Conservation (phyloP, 2,888 invertebrate genomes). For the Gastracanthus pulcherrimus region DNA sequence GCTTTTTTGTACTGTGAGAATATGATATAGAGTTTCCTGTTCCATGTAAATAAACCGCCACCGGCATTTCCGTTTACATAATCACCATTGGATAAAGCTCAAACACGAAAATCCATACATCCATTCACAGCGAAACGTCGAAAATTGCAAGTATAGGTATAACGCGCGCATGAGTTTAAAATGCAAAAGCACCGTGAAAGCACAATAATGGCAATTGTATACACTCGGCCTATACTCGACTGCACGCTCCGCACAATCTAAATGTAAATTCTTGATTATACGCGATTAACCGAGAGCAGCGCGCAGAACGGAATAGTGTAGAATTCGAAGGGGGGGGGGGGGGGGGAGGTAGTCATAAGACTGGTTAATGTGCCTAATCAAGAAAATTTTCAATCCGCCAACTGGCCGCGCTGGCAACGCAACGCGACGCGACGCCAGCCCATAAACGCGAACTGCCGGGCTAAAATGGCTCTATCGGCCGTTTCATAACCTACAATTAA, state of each 20-base stretch:
- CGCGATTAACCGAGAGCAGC: conserved; percentile 13
- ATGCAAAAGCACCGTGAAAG: background rate
- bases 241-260: conserved; percentile 25
- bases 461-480: conserved; percentile 28
- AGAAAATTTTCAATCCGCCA: conserved; percentile 52
- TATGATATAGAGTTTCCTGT: background rate
- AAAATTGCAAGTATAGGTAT: background rate
- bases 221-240: background rate
- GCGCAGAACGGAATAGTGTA: background rate
- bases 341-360: no score
- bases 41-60: background rate
- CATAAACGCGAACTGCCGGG: conserved; percentile 27
- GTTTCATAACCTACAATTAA: conserved; percentile 52
- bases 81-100: background rate
- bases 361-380: conserved; percentile 41
- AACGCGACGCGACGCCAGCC: background rate
- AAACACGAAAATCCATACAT: background rate
- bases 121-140: background rate
- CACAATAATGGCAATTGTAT: conserved; percentile 7
- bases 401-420: background rate
- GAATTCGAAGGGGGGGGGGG: no score
- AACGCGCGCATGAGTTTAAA: background rate
- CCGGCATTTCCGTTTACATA: conserved; percentile 13
- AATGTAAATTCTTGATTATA: conserved; percentile 50
- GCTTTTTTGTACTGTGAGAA: no score